Percentiles rank a stretch among this genome's conserved stretches.
Evolutionary conservation across 2,888 invertebrate genomes (phyloP).

Genomic region (Amphimallon solstitiale): DNA sequence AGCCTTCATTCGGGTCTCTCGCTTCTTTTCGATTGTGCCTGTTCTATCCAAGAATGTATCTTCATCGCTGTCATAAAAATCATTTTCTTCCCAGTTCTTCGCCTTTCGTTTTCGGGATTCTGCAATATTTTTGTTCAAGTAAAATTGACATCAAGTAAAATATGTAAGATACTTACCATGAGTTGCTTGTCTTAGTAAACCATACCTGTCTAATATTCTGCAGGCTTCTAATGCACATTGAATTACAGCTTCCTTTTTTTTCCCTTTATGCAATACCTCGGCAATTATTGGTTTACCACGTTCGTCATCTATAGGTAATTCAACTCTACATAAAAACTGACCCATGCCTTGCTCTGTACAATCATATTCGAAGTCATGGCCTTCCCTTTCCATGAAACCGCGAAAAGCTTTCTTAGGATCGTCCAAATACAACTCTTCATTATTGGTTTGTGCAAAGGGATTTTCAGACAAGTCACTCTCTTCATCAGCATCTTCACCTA

Average conservation of each 20-base stretch:
- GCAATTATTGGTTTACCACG: conserved; percentile 81
- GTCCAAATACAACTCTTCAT: conserved; percentile 90
- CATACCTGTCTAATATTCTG: conserved; percentile 86
- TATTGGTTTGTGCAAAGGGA: conserved; percentile 82
- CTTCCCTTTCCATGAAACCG: conserved; percentile 94
- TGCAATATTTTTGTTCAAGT: conserved; percentile 55
- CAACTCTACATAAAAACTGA: conserved; percentile 85
- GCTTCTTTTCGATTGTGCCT: conserved; percentile 88
- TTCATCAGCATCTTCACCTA: conserved; percentile 87
- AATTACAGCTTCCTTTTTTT: conserved; percentile 93
- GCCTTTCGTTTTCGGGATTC: conserved; percentile 84
- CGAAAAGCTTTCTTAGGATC: conserved; percentile 96
- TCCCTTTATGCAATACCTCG: conserved; percentile 87
- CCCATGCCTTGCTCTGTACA: conserved; percentile 87
- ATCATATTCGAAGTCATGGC: conserved; percentile 85
- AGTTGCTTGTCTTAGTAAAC: conserved; percentile 84
- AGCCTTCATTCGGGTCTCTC: conserved; percentile 78
- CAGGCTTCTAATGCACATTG: conserved; percentile 97
- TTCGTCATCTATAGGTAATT: conserved; percentile 83
- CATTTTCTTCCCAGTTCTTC: conserved; percentile 86
- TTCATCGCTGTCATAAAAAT: conserved; percentile 94
- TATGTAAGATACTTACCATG: conserved; percentile 72
- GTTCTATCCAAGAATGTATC: conserved; percentile 96
- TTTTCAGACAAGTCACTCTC: conserved; percentile 84
- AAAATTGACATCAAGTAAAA: conserved; percentile 1